A percentile compares a stretch with the other conserved stretches of the same genome.
Conservation (phyloP, 1,140 invertebrate species). For the Trachymyrmex septentrionalis region DNA sequence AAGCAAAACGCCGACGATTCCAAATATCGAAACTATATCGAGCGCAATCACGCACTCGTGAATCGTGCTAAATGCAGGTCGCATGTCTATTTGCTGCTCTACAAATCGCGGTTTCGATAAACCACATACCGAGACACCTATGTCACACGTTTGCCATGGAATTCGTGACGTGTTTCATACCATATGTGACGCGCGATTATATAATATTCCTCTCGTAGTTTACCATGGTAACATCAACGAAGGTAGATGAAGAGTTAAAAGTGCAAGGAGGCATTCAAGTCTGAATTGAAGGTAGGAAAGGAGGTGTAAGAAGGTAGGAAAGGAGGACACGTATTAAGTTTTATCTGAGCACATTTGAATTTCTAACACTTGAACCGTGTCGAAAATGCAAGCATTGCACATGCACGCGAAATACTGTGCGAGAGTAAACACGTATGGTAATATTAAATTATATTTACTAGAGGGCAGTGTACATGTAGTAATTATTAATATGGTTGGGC, state of each 20-base stretch:
- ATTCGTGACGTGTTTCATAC: constrained; percentile 80
- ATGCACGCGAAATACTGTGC: not conserved
- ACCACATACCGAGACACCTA: constrained; percentile 77
- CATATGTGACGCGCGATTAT: constrained; percentile 72
- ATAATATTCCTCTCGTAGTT: constrained; percentile 74
- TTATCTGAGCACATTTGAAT: constrained; percentile 23
- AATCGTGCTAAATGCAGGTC: constrained; percentile 75
- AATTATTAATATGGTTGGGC: constrained; percentile 14
- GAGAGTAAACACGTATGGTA: not conserved
- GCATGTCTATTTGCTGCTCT: constrained; percentile 79
- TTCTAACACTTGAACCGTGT: constrained; percentile 16
- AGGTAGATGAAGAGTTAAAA: constrained; percentile 25
- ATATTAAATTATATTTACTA: constrained; percentile 25
- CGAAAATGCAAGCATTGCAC: not conserved
- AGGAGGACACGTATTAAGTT: not conserved
- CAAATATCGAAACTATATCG: not conserved
- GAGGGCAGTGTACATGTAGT: not conserved
- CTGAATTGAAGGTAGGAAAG: not conserved
- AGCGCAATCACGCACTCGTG: constrained; percentile 26
- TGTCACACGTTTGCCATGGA: constrained; percentile 74
- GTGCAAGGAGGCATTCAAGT: not conserved
- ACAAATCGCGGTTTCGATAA: constrained; percentile 80
- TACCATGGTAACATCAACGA: constrained; percentile 15
- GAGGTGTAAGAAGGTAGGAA: not conserved
- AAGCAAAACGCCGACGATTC: not conserved